phyloP scores from a whole-genome alignment of 2,113 vertebrate genomes.

The Perca schrenkii region DNA sequence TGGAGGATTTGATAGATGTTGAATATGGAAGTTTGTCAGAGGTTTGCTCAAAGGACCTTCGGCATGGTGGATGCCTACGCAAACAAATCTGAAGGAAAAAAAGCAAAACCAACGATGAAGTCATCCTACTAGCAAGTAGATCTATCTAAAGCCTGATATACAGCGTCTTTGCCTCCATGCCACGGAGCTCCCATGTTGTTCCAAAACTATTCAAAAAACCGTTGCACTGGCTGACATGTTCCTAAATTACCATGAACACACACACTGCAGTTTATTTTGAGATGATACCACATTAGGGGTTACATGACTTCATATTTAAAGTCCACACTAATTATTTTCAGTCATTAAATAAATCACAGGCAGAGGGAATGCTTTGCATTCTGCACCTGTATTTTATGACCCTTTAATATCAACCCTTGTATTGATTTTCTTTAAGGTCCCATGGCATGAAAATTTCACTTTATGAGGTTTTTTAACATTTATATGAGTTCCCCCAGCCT shows the following conservation, averaged over 20 bases:
- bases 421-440: too few relatives aligned
- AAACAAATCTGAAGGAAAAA: neutral
- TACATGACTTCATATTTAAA: too few relatives aligned
- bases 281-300: neutral
- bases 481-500: too few relatives aligned
- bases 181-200: neutral
- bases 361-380: too few relatives aligned
- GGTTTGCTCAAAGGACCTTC: slow-evolving; percentile 2
- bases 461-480: too few relatives aligned
- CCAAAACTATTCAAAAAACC: neutral
- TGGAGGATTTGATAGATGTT: neutral
- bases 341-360: too few relatives aligned
- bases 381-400: too few relatives aligned
- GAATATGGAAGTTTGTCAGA: neutral
- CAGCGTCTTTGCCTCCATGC: neutral
- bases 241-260: neutral
- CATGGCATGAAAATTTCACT: too few relatives aligned
- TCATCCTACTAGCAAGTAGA: neutral
- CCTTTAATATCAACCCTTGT: too few relatives aligned
- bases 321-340: too few relatives aligned
- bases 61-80: neutral
- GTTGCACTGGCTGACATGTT: neutral
- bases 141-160: neutral
- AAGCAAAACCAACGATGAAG: neutral
- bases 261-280: neutral